These are phyloP conservation scores for Halichoerus grypus DNA, from an alignment of 2,113 vertebrate genomes.

Conservation along the genomic window DNA sequence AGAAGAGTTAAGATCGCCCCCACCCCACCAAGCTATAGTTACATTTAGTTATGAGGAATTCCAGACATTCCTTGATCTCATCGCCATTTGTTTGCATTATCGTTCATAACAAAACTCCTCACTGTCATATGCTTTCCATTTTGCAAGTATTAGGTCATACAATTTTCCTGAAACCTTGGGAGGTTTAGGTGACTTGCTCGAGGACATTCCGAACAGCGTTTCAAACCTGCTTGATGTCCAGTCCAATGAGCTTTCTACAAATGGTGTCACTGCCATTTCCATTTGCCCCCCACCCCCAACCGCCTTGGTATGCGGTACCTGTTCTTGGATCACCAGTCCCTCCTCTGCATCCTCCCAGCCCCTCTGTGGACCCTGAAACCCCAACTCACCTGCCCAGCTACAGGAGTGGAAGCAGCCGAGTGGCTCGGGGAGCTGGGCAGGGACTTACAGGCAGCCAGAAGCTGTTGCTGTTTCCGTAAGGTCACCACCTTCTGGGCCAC, in stretches of 20 bases:
- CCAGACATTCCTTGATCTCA: background rate
- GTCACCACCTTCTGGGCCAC: slow-evolving; percentile 95
- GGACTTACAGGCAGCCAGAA: slow-evolving; percentile 95
- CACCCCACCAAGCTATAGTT: background rate
- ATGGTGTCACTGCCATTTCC: background rate
- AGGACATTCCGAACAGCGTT: background rate
- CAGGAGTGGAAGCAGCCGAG: slow-evolving; percentile 93
- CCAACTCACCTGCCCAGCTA: slow-evolving; percentile 90
- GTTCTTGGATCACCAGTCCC: background rate
- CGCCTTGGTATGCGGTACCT: background rate
- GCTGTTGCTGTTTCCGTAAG: slow-evolving; percentile 93
- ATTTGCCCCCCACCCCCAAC: background rate
- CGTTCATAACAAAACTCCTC: background rate
- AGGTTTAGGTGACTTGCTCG: background rate
- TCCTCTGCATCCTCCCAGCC: background rate
- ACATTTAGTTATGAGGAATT: background rate
- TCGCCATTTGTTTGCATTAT: background rate
- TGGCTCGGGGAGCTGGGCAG: slow-evolving; percentile 97
- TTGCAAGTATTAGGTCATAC: background rate
- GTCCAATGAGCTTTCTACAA: background rate
- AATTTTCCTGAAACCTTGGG: background rate
- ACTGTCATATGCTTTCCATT: background rate
- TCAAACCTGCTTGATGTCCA: slow-evolving; percentile 12
- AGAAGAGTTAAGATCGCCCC: background rate
- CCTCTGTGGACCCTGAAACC: background rate